Evolutionary conservation across 2,888 invertebrate genomes (phyloP).

Genomic region (Oxyteleia sp.): DNA sequence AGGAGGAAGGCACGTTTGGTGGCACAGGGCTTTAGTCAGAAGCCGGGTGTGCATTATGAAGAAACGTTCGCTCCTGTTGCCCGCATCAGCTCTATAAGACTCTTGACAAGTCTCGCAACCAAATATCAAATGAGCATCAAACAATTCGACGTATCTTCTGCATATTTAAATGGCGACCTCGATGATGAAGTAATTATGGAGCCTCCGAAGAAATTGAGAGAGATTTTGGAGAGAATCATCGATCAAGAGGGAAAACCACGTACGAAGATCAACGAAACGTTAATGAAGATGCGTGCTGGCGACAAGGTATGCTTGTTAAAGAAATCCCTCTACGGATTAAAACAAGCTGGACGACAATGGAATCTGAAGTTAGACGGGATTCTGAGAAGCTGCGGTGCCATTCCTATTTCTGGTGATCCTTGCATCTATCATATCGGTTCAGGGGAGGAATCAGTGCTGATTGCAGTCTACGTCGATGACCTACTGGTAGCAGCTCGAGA

Average conservation of each 20-base stretch:
- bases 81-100: neutral
- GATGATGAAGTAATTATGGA: conserved; percentile 14
- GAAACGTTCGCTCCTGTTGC: conserved; percentile 21
- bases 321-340: conserved; percentile 37
- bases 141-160: conserved; percentile 11
- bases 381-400: conserved; percentile 3
- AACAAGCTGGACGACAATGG: conserved; percentile 40
- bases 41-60: neutral
- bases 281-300: neutral
- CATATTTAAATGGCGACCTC: conserved; percentile 24
- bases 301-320: conserved; percentile 30
- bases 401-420: neutral
- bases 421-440: conserved; percentile 21
- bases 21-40: conserved; percentile 10
- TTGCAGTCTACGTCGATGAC: conserved; percentile 33
- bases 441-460: conserved; percentile 18
- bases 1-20: conserved; percentile 13
- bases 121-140: neutral
- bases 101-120: neutral
- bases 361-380: conserved; percentile 13
- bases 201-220: neutral
- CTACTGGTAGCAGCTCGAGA: conserved; percentile 6
- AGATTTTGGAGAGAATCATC: conserved; percentile 18
- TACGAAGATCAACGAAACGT: conserved; percentile 49
- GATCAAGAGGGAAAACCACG: conserved; percentile 51